A percentile compares a stretch with the other conserved stretches of the same genome.
phyloP scores from a whole-genome alignment of 2,888 invertebrate genomes.

The Luperina testacea region DNA sequence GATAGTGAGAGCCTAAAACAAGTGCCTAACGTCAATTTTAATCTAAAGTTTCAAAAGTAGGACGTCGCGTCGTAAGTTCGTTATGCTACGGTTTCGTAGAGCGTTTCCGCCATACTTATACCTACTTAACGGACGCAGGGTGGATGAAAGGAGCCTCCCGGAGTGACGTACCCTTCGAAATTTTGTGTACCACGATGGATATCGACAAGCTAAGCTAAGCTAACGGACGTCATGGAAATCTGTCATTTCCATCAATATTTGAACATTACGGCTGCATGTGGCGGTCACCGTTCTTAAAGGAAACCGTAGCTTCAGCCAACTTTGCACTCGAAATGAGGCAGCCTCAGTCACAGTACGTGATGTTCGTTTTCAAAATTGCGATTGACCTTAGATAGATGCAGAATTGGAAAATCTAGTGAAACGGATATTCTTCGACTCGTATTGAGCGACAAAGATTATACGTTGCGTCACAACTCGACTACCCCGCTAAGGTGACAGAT shows the following conservation, averaged over 20 bases:
- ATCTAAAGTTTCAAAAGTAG: not conserved
- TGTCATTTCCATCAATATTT: too few relatives aligned
- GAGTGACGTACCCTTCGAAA: too few relatives aligned
- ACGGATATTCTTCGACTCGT: not conserved
- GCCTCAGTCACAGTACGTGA: not conserved
- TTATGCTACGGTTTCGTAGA: too few relatives aligned
- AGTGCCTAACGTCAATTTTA: not conserved
- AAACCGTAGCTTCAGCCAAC: not conserved
- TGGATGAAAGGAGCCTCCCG: too few relatives aligned
- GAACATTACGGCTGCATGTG: not conserved
- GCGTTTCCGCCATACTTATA: too few relatives aligned
- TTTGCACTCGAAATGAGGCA: not conserved
- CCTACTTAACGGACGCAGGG: too few relatives aligned
- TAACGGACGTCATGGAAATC: too few relatives aligned
- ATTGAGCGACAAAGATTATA: not conserved
- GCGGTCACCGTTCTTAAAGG: not conserved
- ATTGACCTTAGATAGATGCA: not conserved
- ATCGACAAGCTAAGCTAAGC: too few relatives aligned
- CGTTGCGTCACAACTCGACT: not conserved
- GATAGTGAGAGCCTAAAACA: slow-evolving; percentile 88
- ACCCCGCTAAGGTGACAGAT: too few relatives aligned
- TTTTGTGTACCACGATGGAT: too few relatives aligned
- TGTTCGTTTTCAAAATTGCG: not conserved
- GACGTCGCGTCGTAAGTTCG: not conserved
- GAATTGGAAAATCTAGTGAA: not conserved